phyloP scores from a whole-genome alignment of 2,888 invertebrate genomes.

The Callyntrura sp. region DNA sequence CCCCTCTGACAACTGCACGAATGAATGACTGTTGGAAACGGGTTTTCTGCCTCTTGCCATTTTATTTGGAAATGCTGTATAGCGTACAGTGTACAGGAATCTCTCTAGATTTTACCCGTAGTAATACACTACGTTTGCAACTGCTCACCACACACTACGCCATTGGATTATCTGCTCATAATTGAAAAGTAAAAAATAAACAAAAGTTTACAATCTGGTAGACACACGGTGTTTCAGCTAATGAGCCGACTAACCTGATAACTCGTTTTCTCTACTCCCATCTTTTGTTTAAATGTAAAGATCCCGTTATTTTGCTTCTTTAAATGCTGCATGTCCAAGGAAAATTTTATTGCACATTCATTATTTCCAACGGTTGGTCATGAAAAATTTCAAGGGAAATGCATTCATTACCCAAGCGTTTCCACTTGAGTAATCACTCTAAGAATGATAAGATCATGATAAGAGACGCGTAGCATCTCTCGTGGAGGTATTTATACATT shows the following conservation, averaged over 20 bases:
- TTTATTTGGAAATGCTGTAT: neutral
- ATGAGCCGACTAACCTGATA: conserved; percentile 47
- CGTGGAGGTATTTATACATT: neutral
- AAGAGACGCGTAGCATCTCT: neutral
- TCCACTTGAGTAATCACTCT: conserved; percentile 39
- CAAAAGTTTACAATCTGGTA: neutral
- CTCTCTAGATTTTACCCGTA: no score
- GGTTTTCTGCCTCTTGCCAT: conserved; percentile 13
- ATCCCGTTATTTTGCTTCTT: neutral
- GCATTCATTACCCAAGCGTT: conserved; percentile 67
- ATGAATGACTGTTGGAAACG: neutral
- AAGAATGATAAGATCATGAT: conserved; percentile 45
- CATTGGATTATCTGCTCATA: neutral
- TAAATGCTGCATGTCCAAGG: conserved; percentile 51
- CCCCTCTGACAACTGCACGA: neutral
- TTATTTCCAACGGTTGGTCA: conserved; percentile 77
- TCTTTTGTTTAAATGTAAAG: neutral
- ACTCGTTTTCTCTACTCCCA: neutral
- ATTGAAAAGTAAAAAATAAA: neutral
- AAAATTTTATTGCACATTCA: conserved; percentile 73
- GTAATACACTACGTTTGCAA: neutral
- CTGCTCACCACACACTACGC: neutral
- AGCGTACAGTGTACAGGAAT: no score
- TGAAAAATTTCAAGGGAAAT: conserved; percentile 75
- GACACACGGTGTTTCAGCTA: neutral